A percentile compares a stretch with the other conserved stretches of the same genome.
These are phyloP conservation scores for Macropodus opercularis DNA, from an alignment of 2,797 vertebrate species.

Conservation along the genomic window DNA sequence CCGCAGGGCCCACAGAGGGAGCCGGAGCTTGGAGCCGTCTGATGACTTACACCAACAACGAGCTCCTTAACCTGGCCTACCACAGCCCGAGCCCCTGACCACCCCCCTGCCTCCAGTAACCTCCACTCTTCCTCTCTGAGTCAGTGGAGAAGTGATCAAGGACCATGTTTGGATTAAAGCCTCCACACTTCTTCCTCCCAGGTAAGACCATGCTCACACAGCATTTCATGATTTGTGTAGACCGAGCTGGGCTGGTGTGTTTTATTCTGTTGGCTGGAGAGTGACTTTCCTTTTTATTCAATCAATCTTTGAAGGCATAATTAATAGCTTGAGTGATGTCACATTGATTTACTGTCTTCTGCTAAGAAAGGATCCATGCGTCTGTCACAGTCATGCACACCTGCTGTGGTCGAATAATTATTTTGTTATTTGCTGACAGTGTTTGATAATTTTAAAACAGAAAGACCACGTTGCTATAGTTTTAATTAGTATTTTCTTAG, in stretches of 20 bases:
- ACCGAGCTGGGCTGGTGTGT: slow-evolving; percentile 4
- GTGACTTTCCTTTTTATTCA: slow-evolving; percentile 37
- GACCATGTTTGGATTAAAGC: slow-evolving; percentile 93
- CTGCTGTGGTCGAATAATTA: neutral
- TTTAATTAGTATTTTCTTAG: neutral
- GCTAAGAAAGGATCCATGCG: slow-evolving; percentile 3
- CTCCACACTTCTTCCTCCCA: slow-evolving; percentile 90
- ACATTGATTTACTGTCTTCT: slow-evolving; percentile 44
- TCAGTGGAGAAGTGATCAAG: slow-evolving; percentile 31
- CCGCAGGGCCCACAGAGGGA: slow-evolving; percentile 36
- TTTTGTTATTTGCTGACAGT: neutral
- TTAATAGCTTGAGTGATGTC: slow-evolving; percentile 45
- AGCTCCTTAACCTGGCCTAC: slow-evolving; percentile 56
- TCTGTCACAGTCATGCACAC: slow-evolving; percentile 3
- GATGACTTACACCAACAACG: slow-evolving; percentile 72
- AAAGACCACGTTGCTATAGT: neutral
- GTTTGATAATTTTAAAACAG: slow-evolving; percentile 15
- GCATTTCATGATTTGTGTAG: neutral
- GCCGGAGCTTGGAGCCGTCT: slow-evolving; percentile 65
- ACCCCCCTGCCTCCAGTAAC: slow-evolving; percentile 15
- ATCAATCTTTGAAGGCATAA: slow-evolving; percentile 40
- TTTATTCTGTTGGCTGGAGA: slow-evolving; percentile 19
- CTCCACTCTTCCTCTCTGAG: slow-evolving; percentile 26
- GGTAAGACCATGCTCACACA: slow-evolving; percentile 79
- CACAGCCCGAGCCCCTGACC: slow-evolving; percentile 28